phyloP scores from a whole-genome alignment of 2,888 invertebrate species.

The Tetropium fuscum region DNA sequence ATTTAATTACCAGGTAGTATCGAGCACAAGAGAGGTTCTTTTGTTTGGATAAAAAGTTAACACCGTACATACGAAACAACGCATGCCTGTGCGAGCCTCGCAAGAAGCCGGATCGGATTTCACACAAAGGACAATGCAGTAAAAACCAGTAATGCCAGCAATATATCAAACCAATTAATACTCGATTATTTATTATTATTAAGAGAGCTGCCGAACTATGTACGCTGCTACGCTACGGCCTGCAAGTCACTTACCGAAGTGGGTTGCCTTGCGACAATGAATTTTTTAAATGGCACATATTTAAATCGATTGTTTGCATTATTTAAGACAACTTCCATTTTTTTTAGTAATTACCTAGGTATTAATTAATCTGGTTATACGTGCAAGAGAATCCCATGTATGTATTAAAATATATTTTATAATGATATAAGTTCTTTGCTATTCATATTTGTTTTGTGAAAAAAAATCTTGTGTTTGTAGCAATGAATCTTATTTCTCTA shows the following conservation, averaged over 20 bases:
- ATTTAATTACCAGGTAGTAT: constrained; percentile 37
- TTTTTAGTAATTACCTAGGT: too few species aligned
- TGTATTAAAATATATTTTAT: too few species aligned
- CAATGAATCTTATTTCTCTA: too few species aligned
- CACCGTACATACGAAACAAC: constrained; percentile 55
- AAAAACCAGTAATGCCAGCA: constrained; percentile 63
- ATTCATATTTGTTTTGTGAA: too few species aligned
- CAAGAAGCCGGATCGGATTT: constrained; percentile 61
- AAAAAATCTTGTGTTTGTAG: too few species aligned
- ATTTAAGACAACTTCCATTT: too few species aligned
- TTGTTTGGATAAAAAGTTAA: constrained; percentile 54
- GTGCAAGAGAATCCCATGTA: too few species aligned
- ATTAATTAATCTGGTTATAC: too few species aligned
- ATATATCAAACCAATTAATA: constrained; percentile 67
- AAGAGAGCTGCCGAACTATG: constrained; percentile 62
- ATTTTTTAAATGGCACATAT: too few species aligned
- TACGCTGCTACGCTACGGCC: constrained; percentile 13
- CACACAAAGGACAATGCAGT: constrained; percentile 62
- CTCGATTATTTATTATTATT: constrained; percentile 65
- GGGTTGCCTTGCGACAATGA: constrained; percentile 35
- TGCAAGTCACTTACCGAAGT: constrained; percentile 32
- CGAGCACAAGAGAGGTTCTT: constrained; percentile 38
- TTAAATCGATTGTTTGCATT: too few species aligned
- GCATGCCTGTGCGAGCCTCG: constrained; percentile 58
- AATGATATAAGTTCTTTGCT: too few species aligned